phyloP scores from a whole-genome alignment of 1,140 invertebrate genomes.

The Nylanderia fulva region DNA sequence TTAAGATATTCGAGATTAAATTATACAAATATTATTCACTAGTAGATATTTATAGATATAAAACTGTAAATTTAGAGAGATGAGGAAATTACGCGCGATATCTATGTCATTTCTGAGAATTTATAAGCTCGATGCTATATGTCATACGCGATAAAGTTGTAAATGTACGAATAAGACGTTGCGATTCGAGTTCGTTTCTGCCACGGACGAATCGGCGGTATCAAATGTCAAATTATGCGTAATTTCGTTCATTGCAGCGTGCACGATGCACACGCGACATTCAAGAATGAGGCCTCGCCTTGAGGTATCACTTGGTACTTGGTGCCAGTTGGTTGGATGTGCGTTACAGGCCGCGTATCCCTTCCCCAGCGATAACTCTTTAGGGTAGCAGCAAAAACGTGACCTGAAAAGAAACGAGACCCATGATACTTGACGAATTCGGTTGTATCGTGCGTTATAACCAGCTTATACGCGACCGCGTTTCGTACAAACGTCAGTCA shows the following conservation, averaged over 20 bases:
- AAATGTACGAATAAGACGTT: conserved; percentile 12
- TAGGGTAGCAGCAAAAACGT: conserved; percentile 32
- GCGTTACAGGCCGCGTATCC: background rate
- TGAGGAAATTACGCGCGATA: background rate
- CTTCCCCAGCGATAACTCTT: conserved; percentile 23
- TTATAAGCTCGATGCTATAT: background rate
- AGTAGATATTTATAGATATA: background rate
- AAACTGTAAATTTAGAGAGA: background rate
- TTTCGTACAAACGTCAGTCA: conserved; percentile 18
- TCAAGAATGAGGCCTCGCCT: conserved; percentile 43
- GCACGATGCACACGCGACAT: conserved; percentile 44
- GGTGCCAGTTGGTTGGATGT: conserved; percentile 26
- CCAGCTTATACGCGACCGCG: conserved; percentile 7
- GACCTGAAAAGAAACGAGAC: conserved; percentile 16
- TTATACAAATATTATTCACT: background rate
- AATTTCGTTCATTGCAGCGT: conserved; percentile 58
- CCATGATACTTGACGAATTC: conserved; percentile 20
- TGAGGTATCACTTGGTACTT: conserved; percentile 53
- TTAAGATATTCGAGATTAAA: background rate
- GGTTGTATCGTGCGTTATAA: background rate
- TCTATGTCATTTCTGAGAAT: background rate
- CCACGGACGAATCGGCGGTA: conserved; percentile 5
- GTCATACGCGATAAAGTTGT: conserved; percentile 35
- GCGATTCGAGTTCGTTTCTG: conserved; percentile 31
- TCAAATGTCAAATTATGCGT: conserved; percentile 61